Evolutionary conservation across 2,888 invertebrate species (phyloP).

Genomic region (Trissolcus japonicus): DNA sequence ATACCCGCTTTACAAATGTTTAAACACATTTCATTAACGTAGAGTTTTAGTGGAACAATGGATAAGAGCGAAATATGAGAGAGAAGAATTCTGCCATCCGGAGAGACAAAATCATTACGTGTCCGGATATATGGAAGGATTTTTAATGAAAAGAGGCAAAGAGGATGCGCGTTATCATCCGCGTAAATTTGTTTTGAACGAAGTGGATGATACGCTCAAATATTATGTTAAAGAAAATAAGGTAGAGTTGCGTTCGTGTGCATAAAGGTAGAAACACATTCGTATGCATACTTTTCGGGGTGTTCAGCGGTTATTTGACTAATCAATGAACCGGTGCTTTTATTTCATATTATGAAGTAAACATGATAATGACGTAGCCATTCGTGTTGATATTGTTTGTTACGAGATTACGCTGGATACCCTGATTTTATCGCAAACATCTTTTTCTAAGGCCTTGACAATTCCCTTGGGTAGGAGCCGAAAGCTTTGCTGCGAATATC

Average conservation of each 20-base stretch:
- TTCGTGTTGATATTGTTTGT: no score
- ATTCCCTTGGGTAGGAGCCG: constrained; percentile 80
- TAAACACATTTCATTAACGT: constrained; percentile 57
- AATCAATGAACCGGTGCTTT: no score
- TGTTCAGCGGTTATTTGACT: constrained; percentile 14
- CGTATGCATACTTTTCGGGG: constrained; percentile 2
- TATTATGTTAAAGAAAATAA: constrained; percentile 83
- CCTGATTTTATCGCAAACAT: neutral
- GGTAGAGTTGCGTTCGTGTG: constrained; percentile 59
- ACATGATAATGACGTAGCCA: no score
- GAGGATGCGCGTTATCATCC: constrained; percentile 90
- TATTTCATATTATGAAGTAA: no score
- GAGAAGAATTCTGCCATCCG: constrained; percentile 90
- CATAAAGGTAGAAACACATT: neutral
- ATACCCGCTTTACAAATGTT: constrained; percentile 13
- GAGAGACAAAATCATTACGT: constrained; percentile 86
- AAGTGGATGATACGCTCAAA: constrained; percentile 87
- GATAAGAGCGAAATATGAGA: constrained; percentile 93
- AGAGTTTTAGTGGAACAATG: constrained; percentile 93
- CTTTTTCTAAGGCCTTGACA: constrained; percentile 8
- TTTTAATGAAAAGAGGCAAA: constrained; percentile 91
- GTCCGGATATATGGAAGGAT: constrained; percentile 89
- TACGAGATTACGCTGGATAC: constrained; percentile 8
- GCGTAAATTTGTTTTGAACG: constrained; percentile 88
- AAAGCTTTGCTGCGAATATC: constrained; percentile 89